Evolutionary conservation across 2,113 vertebrate genomes (phyloP), one percentile per base, ranked within the genome.

Genomic region (Charadrius vociferus): DNA sequence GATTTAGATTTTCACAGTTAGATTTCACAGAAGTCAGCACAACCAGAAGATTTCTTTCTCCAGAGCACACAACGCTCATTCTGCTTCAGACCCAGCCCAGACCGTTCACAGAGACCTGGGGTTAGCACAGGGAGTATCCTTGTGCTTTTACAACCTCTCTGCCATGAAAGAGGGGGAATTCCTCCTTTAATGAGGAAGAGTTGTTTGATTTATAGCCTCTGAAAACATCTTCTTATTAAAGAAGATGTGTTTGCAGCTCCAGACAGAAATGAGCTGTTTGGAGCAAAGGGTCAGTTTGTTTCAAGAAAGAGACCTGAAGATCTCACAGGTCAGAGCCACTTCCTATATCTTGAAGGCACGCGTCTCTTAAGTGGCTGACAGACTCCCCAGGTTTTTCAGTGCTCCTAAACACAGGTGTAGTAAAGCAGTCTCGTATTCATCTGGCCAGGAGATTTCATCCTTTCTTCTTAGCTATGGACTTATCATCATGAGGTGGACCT

Each of bases 261-360:
- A 55, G 70, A 66, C 21, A 79, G 55, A 86, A 86, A 37, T 16
- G 23, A 90, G 14, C 16, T 86, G 11, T 79, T 87, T 72, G 49
- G 43, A 89, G 6, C 29, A 67, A 81, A 9, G 29, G 16, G 34
- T 85, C 73, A 74, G 8, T 27, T 81, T 81, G 23, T 74, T 94
- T 87, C 70, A 68, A 70, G 65, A 73, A 50, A 43, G 27, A 75
- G 12, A 27, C 21, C 16, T 61, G 52, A 81, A 79, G 29, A 36
- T 63, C 23, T 71, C 43, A 32, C 50, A 72, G 61, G 22, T 59
- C 18, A 81, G 73, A 72, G 43, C 5, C 10, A 23, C 21, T 6
- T 22, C 7, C 16, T 67, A 0, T 17, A 23, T 72, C 26, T 23
- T 86, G 65, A 90, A 66, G 41, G 10, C 8, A 45, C 0, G 0